Evolutionary conservation across 2,113 vertebrate species (phyloP), one percentile per base, ranked within the genome.

Genomic region (Etheostoma spectabile): DNA sequence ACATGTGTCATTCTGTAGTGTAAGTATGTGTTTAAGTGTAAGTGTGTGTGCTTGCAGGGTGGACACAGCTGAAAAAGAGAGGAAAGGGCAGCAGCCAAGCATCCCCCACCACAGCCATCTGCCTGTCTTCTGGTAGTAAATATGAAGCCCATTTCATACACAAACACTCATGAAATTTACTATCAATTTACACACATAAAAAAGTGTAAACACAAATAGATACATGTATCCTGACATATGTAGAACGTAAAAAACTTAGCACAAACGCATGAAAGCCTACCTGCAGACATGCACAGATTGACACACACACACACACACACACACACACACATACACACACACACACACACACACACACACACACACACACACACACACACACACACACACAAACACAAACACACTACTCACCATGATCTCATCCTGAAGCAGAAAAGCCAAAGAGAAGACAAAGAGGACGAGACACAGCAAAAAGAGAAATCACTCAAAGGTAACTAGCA

Each of bases 341-440:
- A 51, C 59, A 45, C 64, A 69, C 57, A 62, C 64, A 30, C 65
- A 64, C 57, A 66, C 45, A 70, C 56, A 60, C 55, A 53, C 64
- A 64, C 76, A 56, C 57, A 71, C 69, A 69, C 70, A 21, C 73
- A 53, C 68, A 51, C 8, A 11, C 63, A 24, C n/a, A 80, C 64
- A 77, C 79, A 62, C 61, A 24, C 53, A 65, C 51, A 46, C 56
- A 55, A 45, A 56, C n/a, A 68, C 48, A n/a, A n/a, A 70, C 48
- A 60, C 42, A 51, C 67, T 75, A 95, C 95, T 95, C 81, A 95
- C 95, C 95, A 95, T 95, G 86, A 94, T 93, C 86, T 95, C 95
- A 91, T 95, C 95, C 94, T 95, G 78, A 35, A 80, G 78, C 51
- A 87, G 79, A 81, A 74, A 80, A 83, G 60, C 76, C 80, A 80